These are phyloP conservation scores for Gymnarchus niloticus DNA, from an alignment of 2,113 vertebrate genomes.

Conservation along the genomic window DNA sequence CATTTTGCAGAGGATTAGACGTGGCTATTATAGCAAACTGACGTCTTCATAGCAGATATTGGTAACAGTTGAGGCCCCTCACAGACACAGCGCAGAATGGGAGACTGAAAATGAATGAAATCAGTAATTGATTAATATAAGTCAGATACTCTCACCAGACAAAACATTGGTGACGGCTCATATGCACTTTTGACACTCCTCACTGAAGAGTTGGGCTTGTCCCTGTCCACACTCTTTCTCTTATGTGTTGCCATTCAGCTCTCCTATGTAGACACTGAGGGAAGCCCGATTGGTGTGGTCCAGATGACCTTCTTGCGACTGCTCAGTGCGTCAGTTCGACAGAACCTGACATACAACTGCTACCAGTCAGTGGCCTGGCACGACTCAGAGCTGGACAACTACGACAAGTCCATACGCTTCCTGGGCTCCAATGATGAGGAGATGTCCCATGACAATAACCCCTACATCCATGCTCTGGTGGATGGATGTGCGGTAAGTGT, in stretches of 20 bases:
- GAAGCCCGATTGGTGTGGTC: constrained; percentile 79
- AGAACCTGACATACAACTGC: constrained; percentile 91
- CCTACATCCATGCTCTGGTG: constrained; percentile 76
- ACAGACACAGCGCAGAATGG: neutral
- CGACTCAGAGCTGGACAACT: constrained; percentile 62
- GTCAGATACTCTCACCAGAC: no score
- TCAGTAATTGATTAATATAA: no score
- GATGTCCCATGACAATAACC: constrained; percentile 81
- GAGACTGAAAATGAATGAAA: no score
- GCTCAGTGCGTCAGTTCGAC: constrained; percentile 80
- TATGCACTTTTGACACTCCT: neutral
- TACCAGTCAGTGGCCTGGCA: constrained; percentile 90
- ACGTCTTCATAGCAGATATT: neutral
- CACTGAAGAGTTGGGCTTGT: neutral
- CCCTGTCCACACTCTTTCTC: neutral
- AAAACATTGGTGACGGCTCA: neutral
- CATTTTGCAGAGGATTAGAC: neutral
- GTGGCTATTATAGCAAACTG: neutral
- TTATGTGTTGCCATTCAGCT: constrained; percentile 60
- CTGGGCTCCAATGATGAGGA: constrained; percentile 82
- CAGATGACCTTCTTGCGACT: constrained; percentile 93
- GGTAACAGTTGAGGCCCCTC: neutral
- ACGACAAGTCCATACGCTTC: constrained; percentile 82
- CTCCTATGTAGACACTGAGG: constrained; percentile 78
- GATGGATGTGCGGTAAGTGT: constrained; percentile 86